A percentile compares a stretch with the other conserved stretches of the same genome.
These are phyloP conservation scores for Polymixis lichenea DNA, from an alignment of 2,888 invertebrate genomes.

Conservation along the genomic window DNA sequence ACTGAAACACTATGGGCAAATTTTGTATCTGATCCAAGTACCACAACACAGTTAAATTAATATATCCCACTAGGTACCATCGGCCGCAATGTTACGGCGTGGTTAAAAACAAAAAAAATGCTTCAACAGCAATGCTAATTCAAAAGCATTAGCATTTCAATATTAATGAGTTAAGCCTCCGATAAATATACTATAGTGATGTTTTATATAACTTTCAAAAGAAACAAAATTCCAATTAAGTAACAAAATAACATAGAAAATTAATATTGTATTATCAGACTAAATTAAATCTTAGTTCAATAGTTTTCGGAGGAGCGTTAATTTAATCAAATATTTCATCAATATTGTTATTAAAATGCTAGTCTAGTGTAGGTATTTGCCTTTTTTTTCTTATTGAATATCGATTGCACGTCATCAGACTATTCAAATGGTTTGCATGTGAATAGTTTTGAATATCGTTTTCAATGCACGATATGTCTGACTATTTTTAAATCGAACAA, in stretches of 20 bases:
- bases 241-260: slow-evolving; percentile 20
- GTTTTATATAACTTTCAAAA: neutral
- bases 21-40: neutral
- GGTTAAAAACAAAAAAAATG: neutral
- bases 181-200: neutral
- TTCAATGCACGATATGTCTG: neutral
- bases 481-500: slow-evolving; percentile 13
- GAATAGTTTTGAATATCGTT: slow-evolving; percentile 17
- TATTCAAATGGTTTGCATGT: neutral
- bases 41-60: neutral
- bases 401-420: neutral
- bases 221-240: slow-evolving; percentile 14
- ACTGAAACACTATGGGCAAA: neutral
- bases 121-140: neutral
- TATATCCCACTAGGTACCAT: neutral
- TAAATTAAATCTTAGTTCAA: slow-evolving; percentile 23
- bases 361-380: neutral
- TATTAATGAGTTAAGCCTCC: neutral
- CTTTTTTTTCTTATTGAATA: slow-evolving; percentile 10
- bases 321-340: slow-evolving; percentile 17
- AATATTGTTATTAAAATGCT: slow-evolving; percentile 11
- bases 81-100: neutral
- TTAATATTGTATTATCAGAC: neutral
- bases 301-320: slow-evolving; percentile 2
- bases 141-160: neutral